Base-by-base conservation (phyloP, 2,113 vertebrate genomes). In the Leucopsar rothschildi region DNA sequence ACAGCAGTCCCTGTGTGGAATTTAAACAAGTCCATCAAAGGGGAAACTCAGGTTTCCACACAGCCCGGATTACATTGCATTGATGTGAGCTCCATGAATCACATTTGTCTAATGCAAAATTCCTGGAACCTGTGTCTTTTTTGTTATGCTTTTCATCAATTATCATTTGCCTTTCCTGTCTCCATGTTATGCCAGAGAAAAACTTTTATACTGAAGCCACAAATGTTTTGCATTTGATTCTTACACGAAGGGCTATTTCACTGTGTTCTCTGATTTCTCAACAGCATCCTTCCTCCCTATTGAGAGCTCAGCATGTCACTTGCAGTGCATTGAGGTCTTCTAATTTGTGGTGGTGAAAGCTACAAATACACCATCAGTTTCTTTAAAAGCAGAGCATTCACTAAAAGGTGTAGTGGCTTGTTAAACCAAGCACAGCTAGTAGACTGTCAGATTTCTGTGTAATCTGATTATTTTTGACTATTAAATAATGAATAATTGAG, bases 181-280 rank as follows among this genome's bases (percentile, higher is more conserved):
- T 88, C 87, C 88, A 71, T 84, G 25, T 97, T 82, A 86, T 82
- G 94, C 92, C 92, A 81, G 91, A 92, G 83, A 96, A 95, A 93
- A 95, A 70, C 9, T 77, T 76, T 96, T 91, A 88, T 63, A 64
- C 70, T 83, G 45, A 96, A 91, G 35, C 96, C 92, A 52, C 95
- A 97, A 92, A 19, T 97, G 93, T 93, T 97, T 97, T 90, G 49
- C 77, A 93, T 96, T 91, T 96, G n/a, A 76, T 93, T 92, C 80
- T 22, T 90, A 92, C 95, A 95, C 47, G 12, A 87, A 93, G 75
- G 69, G 90, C 56, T 92, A 82, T 80, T 88, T 76, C 66, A 53
- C 39, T 49, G 22, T 53, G 63, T 76, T 77, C 52, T 86, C 89
- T 57, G 70, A 92, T 96, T 96, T 92, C 81, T 97, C 69, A 89